Evolutionary conservation across 2,113 vertebrate species (phyloP).

Genomic region (Onychostruthus taczanowskii): DNA sequence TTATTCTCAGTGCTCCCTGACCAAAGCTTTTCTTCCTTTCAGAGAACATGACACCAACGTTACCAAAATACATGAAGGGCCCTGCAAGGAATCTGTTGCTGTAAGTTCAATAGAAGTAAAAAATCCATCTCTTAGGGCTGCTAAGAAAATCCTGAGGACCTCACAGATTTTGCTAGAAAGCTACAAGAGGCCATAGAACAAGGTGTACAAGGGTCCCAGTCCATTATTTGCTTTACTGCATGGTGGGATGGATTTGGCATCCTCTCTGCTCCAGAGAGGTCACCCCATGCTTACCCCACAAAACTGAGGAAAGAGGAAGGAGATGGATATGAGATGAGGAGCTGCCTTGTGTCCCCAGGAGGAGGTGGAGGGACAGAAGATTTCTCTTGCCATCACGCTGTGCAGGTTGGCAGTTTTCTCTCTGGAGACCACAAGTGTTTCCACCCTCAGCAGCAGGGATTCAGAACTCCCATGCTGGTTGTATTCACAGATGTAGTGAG

Average conservation of each 20-base stretch:
- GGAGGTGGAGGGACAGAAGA: background rate
- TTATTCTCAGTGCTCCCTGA: background rate
- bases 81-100: background rate
- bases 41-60: background rate
- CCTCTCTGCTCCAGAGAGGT: background rate
- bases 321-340: background rate
- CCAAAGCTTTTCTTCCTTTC: background rate
- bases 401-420: background rate
- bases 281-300: background rate
- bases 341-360: background rate
- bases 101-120: background rate
- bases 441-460: background rate
- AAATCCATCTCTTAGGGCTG: background rate
- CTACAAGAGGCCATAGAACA: background rate
- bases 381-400: background rate
- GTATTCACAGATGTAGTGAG: background rate
- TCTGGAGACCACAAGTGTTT: background rate
- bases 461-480: background rate
- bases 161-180: background rate
- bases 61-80: conserved; percentile 17
- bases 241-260: background rate
- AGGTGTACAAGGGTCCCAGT: rapidly evolving
- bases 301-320: background rate
- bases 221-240: background rate
- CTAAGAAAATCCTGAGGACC: background rate